Evolutionary conservation across 2,113 vertebrate genomes (phyloP).

Genomic region (Brachionichthys hirsutus): DNA sequence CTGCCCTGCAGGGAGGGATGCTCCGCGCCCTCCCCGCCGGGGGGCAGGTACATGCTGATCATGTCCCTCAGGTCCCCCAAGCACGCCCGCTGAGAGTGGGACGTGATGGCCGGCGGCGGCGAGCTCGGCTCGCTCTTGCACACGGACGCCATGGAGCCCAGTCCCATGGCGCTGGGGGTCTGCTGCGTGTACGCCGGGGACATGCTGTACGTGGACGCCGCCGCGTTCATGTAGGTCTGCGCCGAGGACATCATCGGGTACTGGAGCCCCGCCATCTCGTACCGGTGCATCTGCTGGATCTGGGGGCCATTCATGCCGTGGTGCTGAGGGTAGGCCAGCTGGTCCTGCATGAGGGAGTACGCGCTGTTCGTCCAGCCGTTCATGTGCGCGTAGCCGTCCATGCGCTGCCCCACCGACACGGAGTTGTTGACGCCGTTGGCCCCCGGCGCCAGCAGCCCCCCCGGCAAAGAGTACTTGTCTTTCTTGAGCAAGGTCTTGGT

Average conservation of each 20-base stretch:
- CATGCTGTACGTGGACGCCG: slow-evolving; percentile 88
- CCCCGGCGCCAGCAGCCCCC: slow-evolving; percentile 87
- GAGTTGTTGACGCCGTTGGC: slow-evolving; percentile 83
- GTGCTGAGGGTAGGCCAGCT: slow-evolving; percentile 92
- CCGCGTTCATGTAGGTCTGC: slow-evolving; percentile 94
- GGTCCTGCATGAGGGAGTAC: slow-evolving; percentile 96
- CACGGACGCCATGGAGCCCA: slow-evolving; percentile 89
- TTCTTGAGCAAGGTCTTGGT: slow-evolving; percentile 99
- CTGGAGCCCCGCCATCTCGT: slow-evolving; percentile 95
- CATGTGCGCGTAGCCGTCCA: slow-evolving; percentile 95
- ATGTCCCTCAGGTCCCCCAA: slow-evolving; percentile 98
- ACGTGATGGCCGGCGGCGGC: slow-evolving; percentile 91
- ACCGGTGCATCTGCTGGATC: slow-evolving; percentile 97
- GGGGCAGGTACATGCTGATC: slow-evolving; percentile 99
- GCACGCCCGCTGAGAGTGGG: slow-evolving; percentile 95
- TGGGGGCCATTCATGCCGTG: slow-evolving; percentile 91
- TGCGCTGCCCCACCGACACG: slow-evolving; percentile 91
- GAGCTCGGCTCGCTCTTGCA: slow-evolving; percentile 97
- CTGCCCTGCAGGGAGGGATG: slow-evolving; percentile 87
- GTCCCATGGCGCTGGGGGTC: slow-evolving; percentile 84
- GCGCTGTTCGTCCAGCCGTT: slow-evolving; percentile 98
- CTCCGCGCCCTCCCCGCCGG: slow-evolving; percentile 91
- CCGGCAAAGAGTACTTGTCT: slow-evolving; percentile 95
- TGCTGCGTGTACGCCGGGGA: slow-evolving; percentile 91
- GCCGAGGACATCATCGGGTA: slow-evolving; percentile 97